These are phyloP conservation scores for Hemibagrus wyckioides DNA, from an alignment of 2,113 vertebrate species.

Conservation along the genomic window DNA sequence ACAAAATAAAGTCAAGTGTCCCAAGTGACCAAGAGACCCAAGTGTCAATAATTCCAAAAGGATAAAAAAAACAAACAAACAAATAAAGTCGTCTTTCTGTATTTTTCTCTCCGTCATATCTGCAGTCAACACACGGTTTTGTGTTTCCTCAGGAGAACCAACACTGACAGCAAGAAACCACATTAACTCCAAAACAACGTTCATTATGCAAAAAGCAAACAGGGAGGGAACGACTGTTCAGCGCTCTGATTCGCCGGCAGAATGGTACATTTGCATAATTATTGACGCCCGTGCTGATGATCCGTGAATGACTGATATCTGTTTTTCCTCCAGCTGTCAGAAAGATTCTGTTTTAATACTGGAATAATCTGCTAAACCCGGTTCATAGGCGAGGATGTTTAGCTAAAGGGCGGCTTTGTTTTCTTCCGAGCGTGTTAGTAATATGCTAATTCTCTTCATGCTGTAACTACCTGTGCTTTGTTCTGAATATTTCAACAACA, in stretches of 20 bases:
- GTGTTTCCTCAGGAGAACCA: constrained; percentile 11
- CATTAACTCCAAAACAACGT: constrained; percentile 9
- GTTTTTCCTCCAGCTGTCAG: constrained; percentile 43
- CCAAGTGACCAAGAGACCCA: no score
- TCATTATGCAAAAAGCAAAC: constrained; percentile 24
- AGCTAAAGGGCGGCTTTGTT: background rate
- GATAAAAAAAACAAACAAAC: background rate
- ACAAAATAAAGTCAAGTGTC: background rate
- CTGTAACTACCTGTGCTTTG: background rate
- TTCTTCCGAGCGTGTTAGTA: background rate
- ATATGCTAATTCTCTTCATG: background rate
- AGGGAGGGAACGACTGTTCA: constrained; percentile 41
- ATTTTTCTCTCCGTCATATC: background rate
- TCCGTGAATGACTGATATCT: constrained; percentile 46
- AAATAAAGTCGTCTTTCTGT: no score
- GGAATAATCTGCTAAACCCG: background rate
- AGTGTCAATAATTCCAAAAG: background rate
- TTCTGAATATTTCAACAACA: background rate
- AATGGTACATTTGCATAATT: constrained; percentile 60
- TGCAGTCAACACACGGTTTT: background rate
- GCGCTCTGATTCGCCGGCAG: constrained; percentile 56
- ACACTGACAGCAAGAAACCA: background rate
- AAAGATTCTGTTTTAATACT: constrained; percentile 10
- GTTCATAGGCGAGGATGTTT: no score
- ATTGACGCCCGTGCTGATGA: constrained; percentile 49